phyloP scores from a whole-genome alignment of 2,888 invertebrate genomes.

The Globia sparganii region DNA sequence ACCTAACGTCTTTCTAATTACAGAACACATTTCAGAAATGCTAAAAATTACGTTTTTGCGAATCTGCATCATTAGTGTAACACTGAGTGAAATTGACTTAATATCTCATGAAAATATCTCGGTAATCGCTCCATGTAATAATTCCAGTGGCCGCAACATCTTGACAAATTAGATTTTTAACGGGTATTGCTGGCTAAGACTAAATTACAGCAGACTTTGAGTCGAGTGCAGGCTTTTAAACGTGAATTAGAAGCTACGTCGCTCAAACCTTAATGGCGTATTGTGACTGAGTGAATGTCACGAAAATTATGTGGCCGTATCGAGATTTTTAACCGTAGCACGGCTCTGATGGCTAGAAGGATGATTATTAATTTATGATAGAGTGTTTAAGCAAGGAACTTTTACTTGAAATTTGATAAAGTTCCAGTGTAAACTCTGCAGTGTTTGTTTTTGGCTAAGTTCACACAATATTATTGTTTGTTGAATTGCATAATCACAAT shows the following conservation, averaged over 20 bases:
- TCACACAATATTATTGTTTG: conserved; percentile 9
- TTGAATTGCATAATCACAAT: conserved; percentile 15
- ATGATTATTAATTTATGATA: conserved; percentile 50
- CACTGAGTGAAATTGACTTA: conserved; percentile 62
- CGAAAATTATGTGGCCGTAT: conserved; percentile 85
- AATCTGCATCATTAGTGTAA: conserved; percentile 65
- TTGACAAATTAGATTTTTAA: conserved; percentile 90
- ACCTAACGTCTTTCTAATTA: conserved; percentile 63
- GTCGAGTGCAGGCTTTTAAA: conserved; percentile 90
- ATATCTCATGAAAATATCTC: conserved; percentile 62
- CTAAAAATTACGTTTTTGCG: conserved; percentile 62
- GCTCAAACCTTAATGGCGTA: conserved; percentile 88
- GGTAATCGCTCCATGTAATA: conserved; percentile 65
- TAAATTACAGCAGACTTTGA: conserved; percentile 89
- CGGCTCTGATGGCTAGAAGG: conserved; percentile 55
- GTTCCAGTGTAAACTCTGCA: not conserved
- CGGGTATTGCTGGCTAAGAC: conserved; percentile 87
- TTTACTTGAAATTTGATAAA: conserved; percentile 23
- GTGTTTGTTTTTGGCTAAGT: not conserved
- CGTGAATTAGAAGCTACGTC: conserved; percentile 87
- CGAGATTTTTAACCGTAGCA: conserved; percentile 72
- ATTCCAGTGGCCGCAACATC: conserved; percentile 75
- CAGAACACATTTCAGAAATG: conserved; percentile 58
- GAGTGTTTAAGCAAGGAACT: conserved; percentile 31
- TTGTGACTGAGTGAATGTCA: conserved; percentile 87